Evolutionary conservation across 2,888 invertebrate species (phyloP).

Genomic region (Panopea generosa): DNA sequence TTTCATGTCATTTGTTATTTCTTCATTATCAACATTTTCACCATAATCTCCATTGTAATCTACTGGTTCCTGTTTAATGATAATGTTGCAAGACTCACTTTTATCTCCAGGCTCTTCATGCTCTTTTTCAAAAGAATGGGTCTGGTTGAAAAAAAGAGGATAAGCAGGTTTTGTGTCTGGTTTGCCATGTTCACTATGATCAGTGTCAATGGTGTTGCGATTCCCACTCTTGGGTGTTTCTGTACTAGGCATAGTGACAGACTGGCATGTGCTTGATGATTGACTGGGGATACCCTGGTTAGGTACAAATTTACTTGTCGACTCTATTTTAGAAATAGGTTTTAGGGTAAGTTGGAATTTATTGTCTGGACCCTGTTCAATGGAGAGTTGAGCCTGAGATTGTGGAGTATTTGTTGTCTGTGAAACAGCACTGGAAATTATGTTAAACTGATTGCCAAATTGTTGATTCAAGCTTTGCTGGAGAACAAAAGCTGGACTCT

Average conservation of each 20-base stretch:
- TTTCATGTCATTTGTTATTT: not conserved
- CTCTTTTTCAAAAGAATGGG: not conserved
- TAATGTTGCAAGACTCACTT: not conserved
- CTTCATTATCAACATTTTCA: not conserved
- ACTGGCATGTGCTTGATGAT: too few relatives aligned
- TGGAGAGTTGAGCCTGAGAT: too few relatives aligned
- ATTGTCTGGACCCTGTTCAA: too few relatives aligned
- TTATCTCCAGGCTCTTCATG: not conserved
- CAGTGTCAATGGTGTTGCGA: not conserved
- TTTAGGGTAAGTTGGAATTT: too few relatives aligned
- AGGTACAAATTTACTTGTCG: too few relatives aligned
- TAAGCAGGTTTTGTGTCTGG: not conserved
- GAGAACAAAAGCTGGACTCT: too few relatives aligned
- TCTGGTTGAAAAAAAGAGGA: not conserved
- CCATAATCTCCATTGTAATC: constrained; percentile 11
- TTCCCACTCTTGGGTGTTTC: not conserved
- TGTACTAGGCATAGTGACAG: not conserved
- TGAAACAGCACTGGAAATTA: too few relatives aligned
- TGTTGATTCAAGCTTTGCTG: too few relatives aligned
- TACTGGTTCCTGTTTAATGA: constrained; percentile 25
- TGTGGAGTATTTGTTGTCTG: too few relatives aligned
- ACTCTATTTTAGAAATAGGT: too few relatives aligned
- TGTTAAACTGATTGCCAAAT: too few relatives aligned
- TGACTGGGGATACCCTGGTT: too few relatives aligned
- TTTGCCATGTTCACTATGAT: not conserved